Evolutionary conservation across 2,888 invertebrate species (phyloP).

Genomic region (Harpagoxenus sublaevis): DNA sequence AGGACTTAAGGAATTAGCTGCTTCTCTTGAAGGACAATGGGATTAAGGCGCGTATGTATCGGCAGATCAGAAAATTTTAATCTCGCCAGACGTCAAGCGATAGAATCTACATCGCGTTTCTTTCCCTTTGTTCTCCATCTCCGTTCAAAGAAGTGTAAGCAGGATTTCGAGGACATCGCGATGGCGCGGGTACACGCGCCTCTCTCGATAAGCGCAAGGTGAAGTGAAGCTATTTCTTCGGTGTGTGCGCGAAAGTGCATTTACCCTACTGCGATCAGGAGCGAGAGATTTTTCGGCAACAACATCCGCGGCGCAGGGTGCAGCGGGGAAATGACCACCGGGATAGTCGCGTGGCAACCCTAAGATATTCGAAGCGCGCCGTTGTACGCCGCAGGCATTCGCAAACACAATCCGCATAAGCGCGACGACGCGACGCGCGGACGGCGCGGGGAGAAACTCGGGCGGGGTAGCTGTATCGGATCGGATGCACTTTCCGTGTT

Average conservation of each 20-base stretch:
- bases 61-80: constrained; percentile 14
- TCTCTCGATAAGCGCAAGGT: not conserved
- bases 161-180: not conserved
- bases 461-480: constrained; percentile 76
- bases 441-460: constrained; percentile 67
- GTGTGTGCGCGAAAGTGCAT: not conserved
- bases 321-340: constrained; percentile 74
- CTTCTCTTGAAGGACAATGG: constrained; percentile 66
- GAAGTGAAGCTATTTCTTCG: constrained; percentile 1
- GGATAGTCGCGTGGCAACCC: constrained; percentile 81
- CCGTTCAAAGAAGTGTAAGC: not conserved
- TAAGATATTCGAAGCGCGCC: constrained; percentile 67
- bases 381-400: constrained; percentile 31
- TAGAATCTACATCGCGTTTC: constrained; percentile 7
- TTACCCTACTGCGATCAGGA: not conserved
- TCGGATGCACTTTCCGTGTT: constrained; percentile 85
- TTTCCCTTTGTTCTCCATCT: not conserved
- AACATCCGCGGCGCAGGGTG: constrained; percentile 38
- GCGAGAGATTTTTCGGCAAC: constrained; percentile 12
- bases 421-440: not conserved
- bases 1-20: constrained; percentile 56
- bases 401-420: constrained; percentile 61
- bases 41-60: constrained; percentile 59
- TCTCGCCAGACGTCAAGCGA: constrained; percentile 26
- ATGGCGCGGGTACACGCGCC: not conserved